These are phyloP conservation scores for Poeciliopsis turrubarensis DNA, from an alignment of 2,113 vertebrate genomes.

Conservation along the genomic window DNA sequence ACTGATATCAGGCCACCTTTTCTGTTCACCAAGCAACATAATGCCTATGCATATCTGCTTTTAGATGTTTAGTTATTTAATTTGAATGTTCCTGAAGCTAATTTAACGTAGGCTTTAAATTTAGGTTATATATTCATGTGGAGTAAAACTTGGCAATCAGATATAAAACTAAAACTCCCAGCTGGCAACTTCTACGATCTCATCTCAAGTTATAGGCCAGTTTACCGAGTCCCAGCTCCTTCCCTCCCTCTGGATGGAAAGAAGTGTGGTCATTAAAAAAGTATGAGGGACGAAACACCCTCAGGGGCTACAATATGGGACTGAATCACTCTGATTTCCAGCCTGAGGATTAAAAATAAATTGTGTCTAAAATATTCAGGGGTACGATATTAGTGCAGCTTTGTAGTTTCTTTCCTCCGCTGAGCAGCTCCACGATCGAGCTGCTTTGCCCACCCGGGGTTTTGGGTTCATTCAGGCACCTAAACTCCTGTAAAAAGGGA, in stretches of 20 bases:
- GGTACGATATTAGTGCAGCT: conserved; percentile 70
- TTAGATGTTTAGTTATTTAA: too few species aligned
- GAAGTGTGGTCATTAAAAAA: conserved; percentile 76
- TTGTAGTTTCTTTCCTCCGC: conserved; percentile 60
- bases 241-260: conserved; percentile 48
- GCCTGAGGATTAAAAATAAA: conserved; percentile 79
- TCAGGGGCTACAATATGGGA: conserved; percentile 74
- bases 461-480: conserved; percentile 44
- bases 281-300: conserved; percentile 71
- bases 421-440: conserved; percentile 46
- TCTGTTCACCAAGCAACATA: too few species aligned
- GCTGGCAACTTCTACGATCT: conserved; percentile 13
- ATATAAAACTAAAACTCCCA: conserved; percentile 19
- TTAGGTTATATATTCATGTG: not conserved
- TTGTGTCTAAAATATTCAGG: conserved; percentile 81
- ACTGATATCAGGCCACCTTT: too few species aligned
- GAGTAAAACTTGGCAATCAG: conserved; percentile 2
- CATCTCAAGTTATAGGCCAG: conserved; percentile 28
- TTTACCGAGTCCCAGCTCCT: conserved; percentile 24
- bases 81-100: too few species aligned
- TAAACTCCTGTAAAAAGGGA: conserved; percentile 5
- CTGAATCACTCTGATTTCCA: conserved; percentile 75
- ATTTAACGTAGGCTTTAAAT: not conserved
- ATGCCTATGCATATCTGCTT: too few species aligned
- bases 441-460: conserved; percentile 47